Percentiles rank a stretch among this genome's conserved stretches.
These are phyloP conservation scores for Anas capensis DNA, from an alignment of 2,797 vertebrate genomes.

Conservation along the genomic window DNA sequence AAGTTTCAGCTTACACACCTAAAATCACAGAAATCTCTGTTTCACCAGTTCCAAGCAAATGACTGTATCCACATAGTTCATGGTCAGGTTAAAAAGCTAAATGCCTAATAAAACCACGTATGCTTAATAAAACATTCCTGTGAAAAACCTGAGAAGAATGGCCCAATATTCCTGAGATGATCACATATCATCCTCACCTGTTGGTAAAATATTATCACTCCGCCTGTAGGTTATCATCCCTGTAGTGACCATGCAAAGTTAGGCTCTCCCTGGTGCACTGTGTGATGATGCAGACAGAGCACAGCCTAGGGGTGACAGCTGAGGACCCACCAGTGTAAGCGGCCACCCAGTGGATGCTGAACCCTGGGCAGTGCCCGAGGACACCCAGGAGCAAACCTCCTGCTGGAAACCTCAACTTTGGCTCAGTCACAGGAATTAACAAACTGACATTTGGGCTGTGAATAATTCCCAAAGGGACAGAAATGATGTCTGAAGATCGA, in stretches of 20 bases:
- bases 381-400: too few relatives aligned
- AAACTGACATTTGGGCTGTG: background rate
- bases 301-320: too few relatives aligned
- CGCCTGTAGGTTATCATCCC: background rate
- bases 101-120: background rate
- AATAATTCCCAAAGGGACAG: background rate
- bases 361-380: too few relatives aligned
- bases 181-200: background rate
- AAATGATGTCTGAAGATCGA: background rate
- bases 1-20: background rate
- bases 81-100: background rate
- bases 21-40: constrained; percentile 46
- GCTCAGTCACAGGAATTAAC: background rate
- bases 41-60: constrained; percentile 10
- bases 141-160: background rate
- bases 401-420: background rate
- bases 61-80: background rate
- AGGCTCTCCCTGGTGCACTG: background rate
- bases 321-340: too few relatives aligned
- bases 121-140: background rate
- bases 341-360: too few relatives aligned
- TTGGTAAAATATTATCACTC: background rate
- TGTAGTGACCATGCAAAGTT: background rate
- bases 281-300: too few relatives aligned
- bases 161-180: background rate